phyloP scores from a whole-genome alignment of 2,797 vertebrate species.

The Amblyraja radiata region DNA sequence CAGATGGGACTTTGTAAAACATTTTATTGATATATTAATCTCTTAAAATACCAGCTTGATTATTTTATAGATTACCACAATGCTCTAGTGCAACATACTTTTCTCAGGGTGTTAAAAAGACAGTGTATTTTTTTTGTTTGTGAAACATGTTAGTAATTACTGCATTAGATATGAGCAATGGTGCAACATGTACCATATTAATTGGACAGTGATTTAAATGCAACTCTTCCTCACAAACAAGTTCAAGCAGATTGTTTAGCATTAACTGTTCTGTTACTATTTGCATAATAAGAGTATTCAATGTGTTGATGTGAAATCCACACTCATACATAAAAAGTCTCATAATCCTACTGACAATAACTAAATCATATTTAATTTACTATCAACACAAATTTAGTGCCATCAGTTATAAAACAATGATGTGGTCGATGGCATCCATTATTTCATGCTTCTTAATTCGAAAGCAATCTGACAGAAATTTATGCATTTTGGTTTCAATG shows the following conservation, averaged over 20 bases:
- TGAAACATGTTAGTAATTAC: neutral
- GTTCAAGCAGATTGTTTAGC: neutral
- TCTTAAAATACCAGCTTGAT: neutral
- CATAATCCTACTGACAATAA: neutral
- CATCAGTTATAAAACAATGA: neutral
- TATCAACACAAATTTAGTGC: neutral
- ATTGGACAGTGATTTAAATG: neutral
- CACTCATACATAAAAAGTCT: neutral
- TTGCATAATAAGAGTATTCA: neutral
- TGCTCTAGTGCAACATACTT: neutral
- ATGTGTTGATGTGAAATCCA: neutral
- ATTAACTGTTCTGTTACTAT: neutral
- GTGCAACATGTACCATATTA: neutral
- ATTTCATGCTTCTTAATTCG: neutral
- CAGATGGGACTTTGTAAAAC: neutral
- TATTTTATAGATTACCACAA: neutral
- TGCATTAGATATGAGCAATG: neutral
- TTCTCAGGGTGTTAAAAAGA: neutral
- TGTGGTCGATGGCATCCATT: neutral
- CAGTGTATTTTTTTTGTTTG: neutral
- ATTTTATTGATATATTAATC: conserved; percentile 7
- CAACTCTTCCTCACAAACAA: neutral
- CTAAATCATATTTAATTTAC: neutral
- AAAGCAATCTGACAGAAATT: neutral
- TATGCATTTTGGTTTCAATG: too few relatives aligned